phyloP scores from a whole-genome alignment of 1,140 invertebrate genomes.

The Sitodiplosis mosellana region DNA sequence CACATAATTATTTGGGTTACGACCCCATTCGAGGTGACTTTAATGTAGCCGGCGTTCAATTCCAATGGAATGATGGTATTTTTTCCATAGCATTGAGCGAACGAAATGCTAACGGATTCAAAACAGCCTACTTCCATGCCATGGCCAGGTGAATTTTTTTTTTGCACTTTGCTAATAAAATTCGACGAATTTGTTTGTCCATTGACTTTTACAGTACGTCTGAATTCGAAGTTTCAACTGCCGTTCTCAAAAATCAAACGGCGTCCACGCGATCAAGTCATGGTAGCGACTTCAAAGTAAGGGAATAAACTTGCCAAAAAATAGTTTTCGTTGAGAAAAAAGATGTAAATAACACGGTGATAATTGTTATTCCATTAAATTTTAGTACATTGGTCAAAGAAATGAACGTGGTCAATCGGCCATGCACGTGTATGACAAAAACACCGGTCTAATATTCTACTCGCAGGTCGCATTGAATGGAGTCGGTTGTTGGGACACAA shows the following conservation, averaged over 20 bases:
- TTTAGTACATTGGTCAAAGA: too few relatives aligned
- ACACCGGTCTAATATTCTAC: constrained; percentile 40
- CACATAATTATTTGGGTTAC: constrained; percentile 45
- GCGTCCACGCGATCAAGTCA: constrained; percentile 30
- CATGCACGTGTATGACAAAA: constrained; percentile 29
- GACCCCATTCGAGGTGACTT: constrained; percentile 42
- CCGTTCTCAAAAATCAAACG: constrained; percentile 29
- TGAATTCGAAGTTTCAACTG: constrained; percentile 30
- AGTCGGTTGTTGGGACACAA: constrained; percentile 49
- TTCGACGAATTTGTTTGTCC: background rate
- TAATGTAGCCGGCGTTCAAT: constrained; percentile 35
- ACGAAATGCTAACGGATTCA: constrained; percentile 26
- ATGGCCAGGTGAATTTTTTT: constrained; percentile 28
- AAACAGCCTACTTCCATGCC: constrained; percentile 40
- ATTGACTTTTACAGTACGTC: background rate
- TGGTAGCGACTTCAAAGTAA: constrained; percentile 16
- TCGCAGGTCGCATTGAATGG: constrained; percentile 44
- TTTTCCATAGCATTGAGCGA: constrained; percentile 40
- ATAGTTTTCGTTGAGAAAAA: too few relatives aligned
- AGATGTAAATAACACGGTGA: too few relatives aligned
- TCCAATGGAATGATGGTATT: constrained; percentile 46
- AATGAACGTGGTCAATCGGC: too few relatives aligned
- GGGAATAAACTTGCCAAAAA: too few relatives aligned
- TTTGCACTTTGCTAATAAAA: background rate
- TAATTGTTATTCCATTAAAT: too few relatives aligned